Conservation (phyloP, 2,113 vertebrate genomes). For the Petrocephalus microphthalmus region DNA sequence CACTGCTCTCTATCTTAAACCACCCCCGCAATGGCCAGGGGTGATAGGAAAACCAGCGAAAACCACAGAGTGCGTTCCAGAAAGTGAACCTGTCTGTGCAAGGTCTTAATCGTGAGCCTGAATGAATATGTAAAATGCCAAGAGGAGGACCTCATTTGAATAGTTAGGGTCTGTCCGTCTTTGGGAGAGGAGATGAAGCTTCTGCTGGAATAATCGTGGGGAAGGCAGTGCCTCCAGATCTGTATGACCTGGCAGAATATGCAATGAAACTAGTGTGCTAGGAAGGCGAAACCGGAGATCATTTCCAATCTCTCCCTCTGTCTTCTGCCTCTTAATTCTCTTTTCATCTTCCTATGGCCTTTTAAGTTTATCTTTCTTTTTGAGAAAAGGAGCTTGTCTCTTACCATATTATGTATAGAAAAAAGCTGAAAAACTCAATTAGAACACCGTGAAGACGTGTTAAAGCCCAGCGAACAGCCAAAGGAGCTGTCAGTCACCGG, state of each 20-base stretch:
- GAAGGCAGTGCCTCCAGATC: not conserved
- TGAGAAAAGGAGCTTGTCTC: not conserved
- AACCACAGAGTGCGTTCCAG: not conserved
- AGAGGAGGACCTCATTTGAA: not conserved
- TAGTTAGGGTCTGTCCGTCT: not conserved
- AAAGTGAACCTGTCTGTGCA: not conserved
- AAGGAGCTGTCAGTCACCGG: not conserved
- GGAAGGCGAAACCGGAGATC: not conserved
- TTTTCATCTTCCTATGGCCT: not conserved
- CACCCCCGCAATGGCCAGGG: not conserved
- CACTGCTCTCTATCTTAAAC: not conserved
- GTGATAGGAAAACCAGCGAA: not conserved
- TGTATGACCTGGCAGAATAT: not conserved
- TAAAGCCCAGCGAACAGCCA: not conserved
- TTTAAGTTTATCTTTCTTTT: not conserved
- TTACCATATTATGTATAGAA: not conserved
- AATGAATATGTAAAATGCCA: slow-evolving; percentile 4
- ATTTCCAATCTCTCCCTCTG: not conserved
- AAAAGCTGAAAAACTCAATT: not conserved
- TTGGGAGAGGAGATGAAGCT: not conserved
- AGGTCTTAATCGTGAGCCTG: not conserved
- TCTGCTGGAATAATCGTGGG: not conserved
- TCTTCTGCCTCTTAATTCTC: not conserved
- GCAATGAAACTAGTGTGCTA: not conserved
- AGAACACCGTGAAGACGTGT: not conserved